Conservation (phyloP, 2,113 vertebrate genomes). For the Propithecus coquereli region DNA sequence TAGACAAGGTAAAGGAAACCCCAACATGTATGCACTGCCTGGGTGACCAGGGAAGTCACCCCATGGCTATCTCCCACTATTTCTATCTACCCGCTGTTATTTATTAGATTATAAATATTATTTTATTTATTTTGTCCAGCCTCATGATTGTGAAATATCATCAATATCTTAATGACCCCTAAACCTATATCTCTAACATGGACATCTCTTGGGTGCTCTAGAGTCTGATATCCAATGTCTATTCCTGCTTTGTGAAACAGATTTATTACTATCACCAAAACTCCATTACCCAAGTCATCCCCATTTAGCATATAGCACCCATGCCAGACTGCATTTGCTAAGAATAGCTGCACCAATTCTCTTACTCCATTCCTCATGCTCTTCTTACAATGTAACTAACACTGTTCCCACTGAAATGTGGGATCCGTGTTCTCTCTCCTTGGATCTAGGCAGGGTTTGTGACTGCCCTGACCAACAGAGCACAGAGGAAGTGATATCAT, state of each 20-base stretch:
- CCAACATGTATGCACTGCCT: too few relatives aligned
- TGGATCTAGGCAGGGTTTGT: background rate
- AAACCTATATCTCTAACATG: background rate
- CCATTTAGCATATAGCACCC: background rate
- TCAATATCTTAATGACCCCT: background rate
- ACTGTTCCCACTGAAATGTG: background rate
- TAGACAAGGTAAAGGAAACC: too few relatives aligned
- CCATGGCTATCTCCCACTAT: too few relatives aligned
- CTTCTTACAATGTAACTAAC: background rate
- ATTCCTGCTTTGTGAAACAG: background rate
- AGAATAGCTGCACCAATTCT: background rate
- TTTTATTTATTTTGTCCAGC: background rate
- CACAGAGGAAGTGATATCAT: background rate
- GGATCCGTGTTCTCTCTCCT: background rate
- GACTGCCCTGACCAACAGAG: background rate
- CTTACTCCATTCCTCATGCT: background rate
- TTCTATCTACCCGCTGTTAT: background rate
- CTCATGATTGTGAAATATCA: background rate
- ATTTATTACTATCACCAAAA: background rate
- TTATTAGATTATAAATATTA: background rate
- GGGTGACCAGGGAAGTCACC: too few relatives aligned
- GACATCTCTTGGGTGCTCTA: background rate
- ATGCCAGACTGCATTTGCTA: background rate
- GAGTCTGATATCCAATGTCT: background rate
- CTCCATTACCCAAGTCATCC: background rate